These are phyloP conservation scores for Chanos chanos DNA, from an alignment of 2,797 vertebrate genomes.

Conservation along the genomic window DNA sequence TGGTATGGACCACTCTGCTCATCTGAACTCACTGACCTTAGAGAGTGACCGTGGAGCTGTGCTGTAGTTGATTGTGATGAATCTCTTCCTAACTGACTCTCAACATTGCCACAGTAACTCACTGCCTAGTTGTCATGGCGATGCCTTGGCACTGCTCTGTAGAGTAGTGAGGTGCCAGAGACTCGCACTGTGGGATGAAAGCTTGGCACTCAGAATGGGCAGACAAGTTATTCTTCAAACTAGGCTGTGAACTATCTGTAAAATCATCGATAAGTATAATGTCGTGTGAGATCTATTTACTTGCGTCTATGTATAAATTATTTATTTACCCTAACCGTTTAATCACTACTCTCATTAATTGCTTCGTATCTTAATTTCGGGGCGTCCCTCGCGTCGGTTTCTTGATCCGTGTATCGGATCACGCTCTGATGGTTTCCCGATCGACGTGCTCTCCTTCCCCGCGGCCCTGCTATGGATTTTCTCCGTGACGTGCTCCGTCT, in stretches of 20 bases:
- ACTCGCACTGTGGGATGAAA: conserved; percentile 35
- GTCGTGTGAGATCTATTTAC: too few relatives aligned
- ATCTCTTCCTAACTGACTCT: not conserved
- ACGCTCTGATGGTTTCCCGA: not conserved
- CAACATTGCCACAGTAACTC: conserved; percentile 8
- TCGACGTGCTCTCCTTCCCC: not conserved
- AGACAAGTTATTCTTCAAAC: too few relatives aligned
- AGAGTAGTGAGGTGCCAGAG: conserved; percentile 14
- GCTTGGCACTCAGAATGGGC: not conserved
- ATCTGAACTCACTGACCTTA: not conserved
- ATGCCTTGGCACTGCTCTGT: conserved; percentile 16
- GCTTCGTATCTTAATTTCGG: too few relatives aligned
- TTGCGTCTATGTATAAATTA: too few relatives aligned
- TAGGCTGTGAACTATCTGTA: too few relatives aligned
- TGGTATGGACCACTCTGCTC: too few relatives aligned
- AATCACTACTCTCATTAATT: too few relatives aligned
- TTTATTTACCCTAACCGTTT: too few relatives aligned
- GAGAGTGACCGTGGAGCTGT: not conserved
- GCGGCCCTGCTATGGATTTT: conserved; percentile 6
- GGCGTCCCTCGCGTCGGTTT: too few relatives aligned
- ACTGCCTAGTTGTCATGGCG: conserved; percentile 29
- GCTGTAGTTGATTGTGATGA: not conserved
- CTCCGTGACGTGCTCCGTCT: conserved; percentile 10
- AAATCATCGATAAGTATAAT: too few relatives aligned
- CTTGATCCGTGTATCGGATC: too few relatives aligned